Percentiles rank a stretch among this genome's conserved stretches.
These are phyloP conservation scores for Myotis pilosus DNA, from an alignment of 2,797 vertebrate species.

Conservation along the genomic window DNA sequence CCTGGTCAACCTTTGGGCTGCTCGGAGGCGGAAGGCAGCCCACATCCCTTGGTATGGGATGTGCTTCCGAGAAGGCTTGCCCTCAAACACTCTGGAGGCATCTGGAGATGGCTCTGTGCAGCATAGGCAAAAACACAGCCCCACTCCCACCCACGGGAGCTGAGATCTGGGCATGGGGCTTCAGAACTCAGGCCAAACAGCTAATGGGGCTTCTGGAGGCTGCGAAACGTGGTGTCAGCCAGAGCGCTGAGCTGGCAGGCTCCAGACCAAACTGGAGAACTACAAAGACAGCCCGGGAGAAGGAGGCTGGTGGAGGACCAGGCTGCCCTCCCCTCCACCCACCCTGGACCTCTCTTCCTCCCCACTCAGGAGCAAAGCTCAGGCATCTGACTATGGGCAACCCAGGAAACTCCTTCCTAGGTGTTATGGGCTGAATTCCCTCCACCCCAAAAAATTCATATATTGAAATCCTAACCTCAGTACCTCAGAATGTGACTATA, in stretches of 20 bases:
- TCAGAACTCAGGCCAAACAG: constrained; percentile 68
- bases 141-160: background rate
- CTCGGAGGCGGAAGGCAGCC: background rate
- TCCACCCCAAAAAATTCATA: background rate
- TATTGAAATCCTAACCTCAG: background rate
- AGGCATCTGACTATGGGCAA: accelerated
- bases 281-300: background rate
- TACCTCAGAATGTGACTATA: background rate
- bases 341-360: background rate
- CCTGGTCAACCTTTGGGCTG: background rate
- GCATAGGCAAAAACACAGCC: constrained; percentile 54
- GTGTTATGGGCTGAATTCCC: background rate
- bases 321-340: background rate
- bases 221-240: constrained; percentile 37
- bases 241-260: constrained; percentile 56
- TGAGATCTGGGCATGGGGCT: constrained; percentile 45
- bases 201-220: constrained; percentile 75
- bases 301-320: background rate
- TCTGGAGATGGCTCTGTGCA: constrained; percentile 9
- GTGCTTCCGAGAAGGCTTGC: constrained; percentile 48
- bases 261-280: background rate
- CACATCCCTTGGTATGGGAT: background rate
- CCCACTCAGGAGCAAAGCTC: background rate
- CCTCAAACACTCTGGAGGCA: constrained; percentile 41
- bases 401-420: background rate